Conservation (phyloP, 2,888 invertebrate species). For the Orgyia antiqua region DNA sequence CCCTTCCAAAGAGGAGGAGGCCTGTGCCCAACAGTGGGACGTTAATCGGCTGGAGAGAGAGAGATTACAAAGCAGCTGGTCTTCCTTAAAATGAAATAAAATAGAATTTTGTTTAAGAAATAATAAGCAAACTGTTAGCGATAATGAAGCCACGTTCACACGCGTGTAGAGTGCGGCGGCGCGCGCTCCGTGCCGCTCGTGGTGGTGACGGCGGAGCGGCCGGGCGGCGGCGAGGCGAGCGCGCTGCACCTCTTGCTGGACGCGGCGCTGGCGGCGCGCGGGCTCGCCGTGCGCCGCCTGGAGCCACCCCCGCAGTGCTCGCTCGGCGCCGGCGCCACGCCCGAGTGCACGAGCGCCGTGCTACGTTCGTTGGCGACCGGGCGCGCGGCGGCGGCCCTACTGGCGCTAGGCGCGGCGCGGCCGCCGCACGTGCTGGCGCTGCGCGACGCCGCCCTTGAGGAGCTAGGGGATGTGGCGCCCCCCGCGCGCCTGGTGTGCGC, state of each 20-base stretch:
- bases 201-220: not conserved
- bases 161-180: not conserved
- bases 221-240: not conserved
- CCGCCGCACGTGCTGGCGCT: conserved; percentile 35
- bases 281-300: not conserved
- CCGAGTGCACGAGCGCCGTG: conserved; percentile 18
- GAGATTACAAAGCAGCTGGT: too few species aligned
- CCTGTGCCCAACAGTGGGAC: too few species aligned
- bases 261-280: not conserved
- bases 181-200: not conserved
- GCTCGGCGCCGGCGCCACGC: conserved; percentile 22
- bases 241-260: not conserved
- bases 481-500: conserved; percentile 43
- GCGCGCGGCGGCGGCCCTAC: conserved; percentile 29
- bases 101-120: too few species aligned
- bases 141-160: too few species aligned
- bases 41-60: too few species aligned
- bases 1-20: too few species aligned
- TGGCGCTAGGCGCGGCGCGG: conserved; percentile 30
- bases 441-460: conserved; percentile 47
- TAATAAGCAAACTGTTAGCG: too few species aligned
- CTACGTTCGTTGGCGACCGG: conserved; percentile 15
- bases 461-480: conserved; percentile 46
- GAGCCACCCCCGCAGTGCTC: not conserved
- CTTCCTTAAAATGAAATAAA: too few species aligned